phyloP scores from a whole-genome alignment of 1,140 invertebrate species.

The Procambarus virginalis region DNA sequence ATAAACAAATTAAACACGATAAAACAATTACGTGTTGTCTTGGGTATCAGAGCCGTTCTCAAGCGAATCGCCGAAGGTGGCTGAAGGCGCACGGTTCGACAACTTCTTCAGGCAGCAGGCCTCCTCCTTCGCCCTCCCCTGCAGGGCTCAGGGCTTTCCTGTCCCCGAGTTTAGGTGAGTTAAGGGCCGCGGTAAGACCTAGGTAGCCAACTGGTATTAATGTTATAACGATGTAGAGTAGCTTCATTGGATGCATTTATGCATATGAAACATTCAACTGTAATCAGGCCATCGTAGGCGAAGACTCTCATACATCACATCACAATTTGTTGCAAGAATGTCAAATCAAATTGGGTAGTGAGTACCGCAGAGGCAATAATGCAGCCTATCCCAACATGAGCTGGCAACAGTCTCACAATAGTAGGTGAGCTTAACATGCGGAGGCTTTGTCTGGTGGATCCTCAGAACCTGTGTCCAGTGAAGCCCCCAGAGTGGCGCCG shows the following conservation, averaged over 20 bases:
- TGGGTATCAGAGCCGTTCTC: slow-evolving; percentile 45
- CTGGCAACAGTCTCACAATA: background rate
- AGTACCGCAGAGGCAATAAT: background rate
- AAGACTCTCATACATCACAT: too few relatives aligned
- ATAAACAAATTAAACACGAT: background rate
- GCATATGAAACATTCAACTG: too few relatives aligned
- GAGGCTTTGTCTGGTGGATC: background rate
- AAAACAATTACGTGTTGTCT: background rate
- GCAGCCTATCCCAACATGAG: background rate
- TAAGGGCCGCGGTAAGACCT: background rate
- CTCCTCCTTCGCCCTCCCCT: slow-evolving; percentile 79
- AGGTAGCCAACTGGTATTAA: too few relatives aligned
- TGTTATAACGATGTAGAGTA: too few relatives aligned
- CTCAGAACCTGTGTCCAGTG: slow-evolving; percentile 49
- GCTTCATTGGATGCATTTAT: too few relatives aligned
- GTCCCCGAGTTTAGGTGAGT: slow-evolving; percentile 57
- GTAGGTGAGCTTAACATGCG: background rate
- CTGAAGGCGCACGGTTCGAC: slow-evolving; percentile 34
- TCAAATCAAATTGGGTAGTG: too few relatives aligned
- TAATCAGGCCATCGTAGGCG: too few relatives aligned
- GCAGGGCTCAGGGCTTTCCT: slow-evolving; percentile 74
- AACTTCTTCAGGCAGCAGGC: slow-evolving; percentile 47
- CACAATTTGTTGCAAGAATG: too few relatives aligned
- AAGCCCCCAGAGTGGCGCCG: slow-evolving; percentile 39
- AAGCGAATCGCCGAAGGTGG: slow-evolving; percentile 59